Evolutionary conservation across 2,888 invertebrate genomes (phyloP), one percentile per base, ranked within the genome.

Genomic region (Tipula vernalis): DNA sequence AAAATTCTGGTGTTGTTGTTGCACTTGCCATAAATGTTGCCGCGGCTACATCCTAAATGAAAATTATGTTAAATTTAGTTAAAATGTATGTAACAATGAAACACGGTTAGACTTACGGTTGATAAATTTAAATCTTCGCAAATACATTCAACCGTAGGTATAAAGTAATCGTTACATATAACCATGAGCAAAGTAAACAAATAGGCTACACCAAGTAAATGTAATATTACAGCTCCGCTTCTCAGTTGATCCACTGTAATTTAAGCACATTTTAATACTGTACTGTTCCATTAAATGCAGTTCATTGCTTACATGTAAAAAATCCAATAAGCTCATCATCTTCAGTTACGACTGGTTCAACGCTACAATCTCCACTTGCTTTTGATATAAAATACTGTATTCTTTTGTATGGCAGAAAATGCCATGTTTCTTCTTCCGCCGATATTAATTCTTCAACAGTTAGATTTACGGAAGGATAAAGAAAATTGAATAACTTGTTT

Each of bases 1-100:
- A 98, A 88, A 98, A 94, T 91, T 99, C 98, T 0, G 98, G 98
- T 88, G 97, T 96, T 15, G 98, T 97, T 0, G 98, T 98, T 3
- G 98, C 99, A 0, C 98, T 95, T 0, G 99, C 96, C 96, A 99
- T 98, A 89, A 99, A 98, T 0, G 98, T 99, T 2, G 99, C 99
- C 0, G 98, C 99, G 0, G 98, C 98, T 13, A 99, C 97, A 91
- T 99, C 98, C 92, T 95, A 91, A 36, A 89, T 36, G 2, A 39
- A 90, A 84, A 15, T 84, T 12, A 84, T 36, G 39, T n/a, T 84
- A 39, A 84, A 15, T 84, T 84, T 39, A 39, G 39, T 84, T 10
- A 8, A 5, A 39, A 84, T 86, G n/a, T n/a, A 15, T 86, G 12
- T 28, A 28, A 86, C 5, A 41, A 15, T 41, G n/a, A 41, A 8